A percentile compares a stretch with the other conserved stretches of the same genome.
Conservation (phyloP, 2,888 invertebrate genomes). For the Drosophila formosana region DNA sequence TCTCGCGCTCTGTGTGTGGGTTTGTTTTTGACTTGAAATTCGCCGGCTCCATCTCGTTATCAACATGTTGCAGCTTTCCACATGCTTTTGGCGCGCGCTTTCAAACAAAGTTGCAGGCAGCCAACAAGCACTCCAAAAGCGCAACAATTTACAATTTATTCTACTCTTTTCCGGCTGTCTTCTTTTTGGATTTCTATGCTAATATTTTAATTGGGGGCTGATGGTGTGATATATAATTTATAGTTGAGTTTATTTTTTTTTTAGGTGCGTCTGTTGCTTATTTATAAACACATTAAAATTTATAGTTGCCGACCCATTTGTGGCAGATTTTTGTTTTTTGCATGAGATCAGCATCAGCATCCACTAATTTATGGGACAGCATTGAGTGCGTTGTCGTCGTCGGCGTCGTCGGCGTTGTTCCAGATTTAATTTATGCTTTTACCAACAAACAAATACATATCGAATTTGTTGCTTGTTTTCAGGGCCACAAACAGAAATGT, state of each 20-base stretch:
- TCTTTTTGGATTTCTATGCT: background rate
- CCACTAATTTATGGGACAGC: conserved; percentile 63
- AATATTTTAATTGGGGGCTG: conserved; percentile 49
- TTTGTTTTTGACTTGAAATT: conserved; percentile 46
- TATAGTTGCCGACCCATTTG: conserved; percentile 59
- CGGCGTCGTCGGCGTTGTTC: conserved; percentile 13
- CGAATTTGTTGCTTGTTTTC: conserved; percentile 11
- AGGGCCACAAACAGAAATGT: conserved; percentile 40
- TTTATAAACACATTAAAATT: conserved; percentile 77
- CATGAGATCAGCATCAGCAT: conserved; percentile 68
- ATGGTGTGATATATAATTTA: conserved; percentile 66
- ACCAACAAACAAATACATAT: conserved; percentile 41
- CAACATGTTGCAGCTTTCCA: conserved; percentile 55
- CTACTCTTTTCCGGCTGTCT: conserved; percentile 6
- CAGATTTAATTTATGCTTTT: conserved; percentile 54
- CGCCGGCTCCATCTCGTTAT: conserved; percentile 50
- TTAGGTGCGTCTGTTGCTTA: conserved; percentile 52
- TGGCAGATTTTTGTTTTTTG: conserved; percentile 59
- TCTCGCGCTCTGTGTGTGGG: conserved; percentile 19
- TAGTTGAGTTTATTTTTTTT: conserved; percentile 34
- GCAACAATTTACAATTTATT: conserved; percentile 18
- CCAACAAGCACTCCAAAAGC: conserved; percentile 11
- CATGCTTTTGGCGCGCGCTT: conserved; percentile 53
- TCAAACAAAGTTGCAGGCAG: conserved; percentile 33
- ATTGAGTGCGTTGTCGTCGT: conserved; percentile 31